Evolutionary conservation across 2,888 invertebrate genomes (phyloP), one percentile per base, ranked within the genome.

Genomic region (Drosophila merina): DNA sequence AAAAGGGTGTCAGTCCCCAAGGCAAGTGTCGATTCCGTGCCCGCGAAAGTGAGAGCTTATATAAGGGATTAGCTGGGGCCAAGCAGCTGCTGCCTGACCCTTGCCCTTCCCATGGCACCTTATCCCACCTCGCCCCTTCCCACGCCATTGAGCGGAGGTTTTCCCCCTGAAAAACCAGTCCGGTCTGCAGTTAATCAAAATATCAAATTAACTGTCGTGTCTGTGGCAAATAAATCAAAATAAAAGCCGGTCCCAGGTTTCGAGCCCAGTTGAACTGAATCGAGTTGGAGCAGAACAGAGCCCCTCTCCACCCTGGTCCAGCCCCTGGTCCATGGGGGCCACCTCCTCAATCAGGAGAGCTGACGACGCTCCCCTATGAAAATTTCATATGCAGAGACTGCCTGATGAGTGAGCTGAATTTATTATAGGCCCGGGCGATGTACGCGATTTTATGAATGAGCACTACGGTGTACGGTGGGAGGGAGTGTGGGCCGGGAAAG

Each of bases 161-260:
- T 62, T n/a, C 40, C 67, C 67, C 48, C 60, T 36, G 25, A 31
- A 70, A 73, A 71, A 73, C 74, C 55, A 64, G 64, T 48, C 49
- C 25, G 31, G 70, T 28, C 82, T 84, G 91, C 88, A 90, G 90
- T 91, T 91, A 91, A 91, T 91, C 91, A 91, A 91, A 91, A 91
- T 91, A 91, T 91, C 91, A 91, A 91, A 91, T 91, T 91, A 91
- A 91, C 90, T 91, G 90, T 91, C 91, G 91, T 91, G 91, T 89
- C 90, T 89, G 90, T 88, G 87, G 90, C 88, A 88, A 80, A 91
- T 91, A 91, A 91, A 91, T 91, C 91, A 91, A 83, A 88, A 87
- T 76, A 77, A 79, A 79, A 74, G 60, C 77, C 64, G 57, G 64
- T 56, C 62, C 57, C 45, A 47, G 54, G 47, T 44, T 30, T 38